Base-by-base conservation (phyloP, 2,797 vertebrate species). In the Rhyacichthys aspro region DNA sequence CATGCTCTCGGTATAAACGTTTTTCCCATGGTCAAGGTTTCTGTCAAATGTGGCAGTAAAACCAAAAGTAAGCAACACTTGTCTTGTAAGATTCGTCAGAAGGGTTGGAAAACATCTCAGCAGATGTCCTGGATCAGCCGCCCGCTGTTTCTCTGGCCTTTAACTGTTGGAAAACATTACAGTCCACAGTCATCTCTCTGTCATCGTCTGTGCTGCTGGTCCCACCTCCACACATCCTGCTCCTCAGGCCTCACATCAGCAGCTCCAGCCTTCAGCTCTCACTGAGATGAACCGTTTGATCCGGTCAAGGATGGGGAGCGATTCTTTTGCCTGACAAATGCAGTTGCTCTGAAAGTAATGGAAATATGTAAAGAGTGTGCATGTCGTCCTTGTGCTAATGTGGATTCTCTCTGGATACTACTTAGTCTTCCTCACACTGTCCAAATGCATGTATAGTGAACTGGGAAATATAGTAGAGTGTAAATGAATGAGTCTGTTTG, bases 161-260 rank as follows among this genome's bases (percentile, higher is more conserved):
- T 70, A 38, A 15, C 68, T 74, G 64, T 58, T 70, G 72, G 61
- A 63, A 74, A 75, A 59, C 59, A 76, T 77, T 50, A 68, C 68
- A 43, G 56, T 67, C 66, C 59, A 58, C 45, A 11, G 34, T 60
- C 68, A 67, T 81, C 77, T 56, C 8, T 72, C 66, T 67, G 69
- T 66, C 72, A 77, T 70, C 53, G 54, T 32, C 67, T 12, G 28
- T 12, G 37, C 62, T 67, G 65, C 68, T 44, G 59, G 50, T 54
- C 57, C 72, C 74, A 55, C 75, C 78, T 74, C 72, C 50, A 43
- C 82, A 70, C 59, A 68, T 69, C 70, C 73, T 81, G 74, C 64
- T 70, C 49, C 65, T 54, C 23, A 62, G 16, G 58, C 57, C 15
- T 63, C 61, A 42, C 43, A 32, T 63, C 67, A 62, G 9, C 9